Conservation (phyloP, 2,113 vertebrate species). For the Planiliza haematocheilus region DNA sequence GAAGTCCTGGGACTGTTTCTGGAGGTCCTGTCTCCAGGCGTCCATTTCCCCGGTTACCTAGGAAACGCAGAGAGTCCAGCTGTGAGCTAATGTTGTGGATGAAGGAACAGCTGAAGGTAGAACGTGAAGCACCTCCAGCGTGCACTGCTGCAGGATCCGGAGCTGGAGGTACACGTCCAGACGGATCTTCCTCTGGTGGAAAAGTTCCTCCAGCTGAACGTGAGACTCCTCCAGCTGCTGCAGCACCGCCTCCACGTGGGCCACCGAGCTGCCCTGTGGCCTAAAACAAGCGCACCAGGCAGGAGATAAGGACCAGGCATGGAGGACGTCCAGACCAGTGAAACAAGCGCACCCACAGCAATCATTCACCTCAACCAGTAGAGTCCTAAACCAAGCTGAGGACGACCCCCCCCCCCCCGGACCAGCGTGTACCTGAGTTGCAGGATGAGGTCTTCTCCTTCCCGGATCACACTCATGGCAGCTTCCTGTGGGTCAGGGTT, state of each 20-base stretch:
- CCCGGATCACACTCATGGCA: constrained; percentile 80
- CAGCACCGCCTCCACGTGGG: constrained; percentile 77
- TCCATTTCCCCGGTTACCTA: constrained; percentile 97
- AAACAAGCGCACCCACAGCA: constrained; percentile 5
- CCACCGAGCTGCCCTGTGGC: constrained; percentile 80
- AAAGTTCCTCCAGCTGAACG: constrained; percentile 78
- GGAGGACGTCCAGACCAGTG: not conserved
- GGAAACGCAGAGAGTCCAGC: constrained; percentile 5
- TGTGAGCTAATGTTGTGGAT: accelerated
- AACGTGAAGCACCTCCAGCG: constrained; percentile 65
- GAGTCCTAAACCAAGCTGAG: no score
- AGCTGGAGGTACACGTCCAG: constrained; percentile 78
- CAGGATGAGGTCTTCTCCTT: constrained; percentile 82
- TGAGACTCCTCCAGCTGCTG: constrained; percentile 80
- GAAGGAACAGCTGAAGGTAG: not conserved
- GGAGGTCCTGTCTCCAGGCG: constrained; percentile 97
- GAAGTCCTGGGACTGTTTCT: constrained; percentile 95
- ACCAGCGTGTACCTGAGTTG: constrained; percentile 82
- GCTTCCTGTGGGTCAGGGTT: constrained; percentile 77
- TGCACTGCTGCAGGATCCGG: constrained; percentile 80
- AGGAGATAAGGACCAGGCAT: no score
- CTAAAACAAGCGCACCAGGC: constrained; percentile 79
- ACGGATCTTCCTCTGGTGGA: constrained; percentile 79
- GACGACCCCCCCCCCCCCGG: no score
- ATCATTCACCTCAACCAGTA: no score